Percentiles rank a stretch among this genome's conserved stretches.
Evolutionary conservation across 2,113 vertebrate genomes (phyloP).

Genomic region (Hoplias malabaricus): DNA sequence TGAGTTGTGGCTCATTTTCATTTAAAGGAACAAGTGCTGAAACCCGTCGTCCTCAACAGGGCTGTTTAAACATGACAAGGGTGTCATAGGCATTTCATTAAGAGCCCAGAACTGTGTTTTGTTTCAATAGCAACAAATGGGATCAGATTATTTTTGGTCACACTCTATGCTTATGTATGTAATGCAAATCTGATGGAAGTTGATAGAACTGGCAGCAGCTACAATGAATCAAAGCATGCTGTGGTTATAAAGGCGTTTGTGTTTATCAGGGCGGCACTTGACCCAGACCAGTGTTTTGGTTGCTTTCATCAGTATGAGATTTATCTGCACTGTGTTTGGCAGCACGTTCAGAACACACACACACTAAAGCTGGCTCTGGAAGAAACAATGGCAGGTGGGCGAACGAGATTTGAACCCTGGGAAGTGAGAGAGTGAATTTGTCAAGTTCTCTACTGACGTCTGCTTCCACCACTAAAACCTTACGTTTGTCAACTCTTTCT

Average conservation of each 20-base stretch:
- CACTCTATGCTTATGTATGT: too few relatives aligned
- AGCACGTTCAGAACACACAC: not conserved
- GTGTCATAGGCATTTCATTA: too few relatives aligned
- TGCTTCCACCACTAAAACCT: conserved; percentile 56
- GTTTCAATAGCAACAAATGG: too few relatives aligned
- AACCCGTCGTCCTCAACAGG: too few relatives aligned
- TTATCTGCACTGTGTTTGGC: not conserved
- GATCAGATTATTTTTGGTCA: too few relatives aligned
- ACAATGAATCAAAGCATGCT: not conserved
- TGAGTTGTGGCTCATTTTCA: too few relatives aligned
- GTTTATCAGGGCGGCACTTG: not conserved
- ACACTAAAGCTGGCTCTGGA: conserved; percentile 4
- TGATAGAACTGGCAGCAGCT: not conserved
- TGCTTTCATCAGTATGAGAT: not conserved
- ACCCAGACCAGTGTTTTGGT: not conserved
- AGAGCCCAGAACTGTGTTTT: too few relatives aligned
- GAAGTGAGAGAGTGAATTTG: conserved; percentile 56
- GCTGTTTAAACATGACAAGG: too few relatives aligned
- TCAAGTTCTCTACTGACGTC: conserved; percentile 52
- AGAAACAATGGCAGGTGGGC: conserved; percentile 48
- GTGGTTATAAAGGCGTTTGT: not conserved
- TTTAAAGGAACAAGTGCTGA: too few relatives aligned
- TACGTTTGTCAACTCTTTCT: conserved; percentile 60
- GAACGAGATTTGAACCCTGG: conserved; percentile 56
- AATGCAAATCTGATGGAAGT: not conserved